These are phyloP conservation scores for Drosophila parthenogenetica DNA, from an alignment of 2,888 invertebrate genomes.

Conservation along the genomic window DNA sequence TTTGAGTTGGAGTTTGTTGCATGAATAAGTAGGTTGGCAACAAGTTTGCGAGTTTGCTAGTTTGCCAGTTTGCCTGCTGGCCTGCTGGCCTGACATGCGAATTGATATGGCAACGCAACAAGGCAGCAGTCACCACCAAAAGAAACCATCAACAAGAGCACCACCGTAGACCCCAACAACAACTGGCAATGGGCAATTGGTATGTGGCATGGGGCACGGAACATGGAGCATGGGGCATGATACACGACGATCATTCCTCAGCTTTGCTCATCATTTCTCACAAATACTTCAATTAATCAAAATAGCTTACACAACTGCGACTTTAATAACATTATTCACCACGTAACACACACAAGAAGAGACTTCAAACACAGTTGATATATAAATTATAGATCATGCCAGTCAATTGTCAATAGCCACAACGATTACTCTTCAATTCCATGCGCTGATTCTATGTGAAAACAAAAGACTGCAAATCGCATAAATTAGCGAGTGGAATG, in stretches of 20 bases:
- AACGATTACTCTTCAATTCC: constrained; percentile 46
- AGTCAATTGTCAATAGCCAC: constrained; percentile 67
- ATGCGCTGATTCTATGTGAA: constrained; percentile 11
- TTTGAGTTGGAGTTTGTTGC: constrained; percentile 46
- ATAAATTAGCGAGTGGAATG: constrained; percentile 53
- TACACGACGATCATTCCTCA: constrained; percentile 45
- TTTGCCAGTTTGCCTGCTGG: constrained; percentile 27
- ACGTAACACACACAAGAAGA: constrained; percentile 17
- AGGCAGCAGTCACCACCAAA: constrained; percentile 46
- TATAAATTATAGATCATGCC: constrained; percentile 73
- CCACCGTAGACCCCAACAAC: too few species aligned
- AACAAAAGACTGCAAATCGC: constrained; percentile 56
- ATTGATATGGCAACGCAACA: constrained; percentile 76
- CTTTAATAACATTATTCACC: constrained; percentile 72
- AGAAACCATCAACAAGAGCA: constrained; percentile 6
- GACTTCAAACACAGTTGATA: constrained; percentile 54
- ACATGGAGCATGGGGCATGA: constrained; percentile 50
- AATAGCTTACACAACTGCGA: constrained; percentile 65
- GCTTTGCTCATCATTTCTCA: constrained; percentile 67
- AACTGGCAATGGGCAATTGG: constrained; percentile 40
- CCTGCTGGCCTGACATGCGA: constrained; percentile 71
- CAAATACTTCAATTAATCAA: constrained; percentile 78
- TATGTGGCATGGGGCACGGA: constrained; percentile 40
- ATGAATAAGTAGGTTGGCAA: constrained; percentile 73
- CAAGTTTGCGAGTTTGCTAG: constrained; percentile 28